Base-by-base conservation (phyloP, 1,140 invertebrate species). In the Eueides isabella region DNA sequence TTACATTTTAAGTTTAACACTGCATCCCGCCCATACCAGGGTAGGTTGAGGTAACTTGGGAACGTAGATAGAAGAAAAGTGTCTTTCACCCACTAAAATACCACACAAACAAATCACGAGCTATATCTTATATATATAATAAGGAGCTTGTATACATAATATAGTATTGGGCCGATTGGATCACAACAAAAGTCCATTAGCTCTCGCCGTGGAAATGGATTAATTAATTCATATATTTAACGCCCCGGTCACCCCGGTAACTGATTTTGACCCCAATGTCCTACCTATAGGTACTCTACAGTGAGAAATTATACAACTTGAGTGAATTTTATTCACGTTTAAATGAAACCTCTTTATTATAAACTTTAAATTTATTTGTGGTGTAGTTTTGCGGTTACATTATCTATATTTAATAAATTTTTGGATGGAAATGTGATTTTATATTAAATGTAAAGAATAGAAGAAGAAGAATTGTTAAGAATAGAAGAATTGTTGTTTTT, bases 151-250 rank as follows among this genome's bases (percentile, higher is more conserved):
- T 38, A 38, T 38, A 38, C n/a, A n/a, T n/a, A 38, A 55, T 55
- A 55, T 11, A 23, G 9, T 55, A 55, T n/a, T 55, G 48, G 48
- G 23, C 30, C 41, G 19, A 35, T 30, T 55, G 71, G 78, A 82
- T 82, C 85, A 87, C 84, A 86, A 85, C 81, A 85, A 85, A 86
- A 86, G 71, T 86, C 85, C 85, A 87, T 85, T 86, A 87, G 77
- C 67, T 66, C 65, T 76, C 64, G 67, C 68, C 77, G 79, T 63
- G 72, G 69, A 69, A 44, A 81, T 70, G 80, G 81, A 85, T 83
- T 85, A 85, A 85, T 83, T 86, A 85, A 81, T 85, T 85, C 78
- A 82, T 73, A 84, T 71, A 75, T 68, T 68, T 73, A 72, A 72
- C 64, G 38, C 48, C 64, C 65, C 29, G 61, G 48, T 67, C 41